Evolutionary conservation across 2,888 invertebrate species (phyloP).

Genomic region (Sycophila texana): DNA sequence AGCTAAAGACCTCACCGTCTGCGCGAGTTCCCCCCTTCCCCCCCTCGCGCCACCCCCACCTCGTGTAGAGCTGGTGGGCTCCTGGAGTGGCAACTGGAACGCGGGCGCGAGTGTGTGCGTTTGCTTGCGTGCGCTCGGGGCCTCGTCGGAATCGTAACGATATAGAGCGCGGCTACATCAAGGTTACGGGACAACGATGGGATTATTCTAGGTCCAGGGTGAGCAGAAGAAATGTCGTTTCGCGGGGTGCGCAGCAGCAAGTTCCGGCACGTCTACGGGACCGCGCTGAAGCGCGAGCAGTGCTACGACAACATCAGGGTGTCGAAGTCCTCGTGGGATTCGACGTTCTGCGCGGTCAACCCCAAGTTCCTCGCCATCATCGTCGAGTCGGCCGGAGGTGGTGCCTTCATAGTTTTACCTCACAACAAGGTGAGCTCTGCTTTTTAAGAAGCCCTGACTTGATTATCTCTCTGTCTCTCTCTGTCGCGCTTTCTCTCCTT

Average conservation of each 20-base stretch:
- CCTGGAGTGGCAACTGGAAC: constrained; percentile 31
- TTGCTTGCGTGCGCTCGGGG: background rate
- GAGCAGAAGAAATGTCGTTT: constrained; percentile 86
- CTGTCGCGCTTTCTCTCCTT: background rate
- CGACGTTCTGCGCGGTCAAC: constrained; percentile 98
- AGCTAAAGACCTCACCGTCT: background rate
- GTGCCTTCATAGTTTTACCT: constrained; percentile 95
- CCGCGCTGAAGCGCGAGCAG: constrained; percentile 94
- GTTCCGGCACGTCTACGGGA: constrained; percentile 97
- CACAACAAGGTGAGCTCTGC: constrained; percentile 86
- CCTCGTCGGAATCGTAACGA: background rate
- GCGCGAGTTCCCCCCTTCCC: background rate
- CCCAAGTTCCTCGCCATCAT: constrained; percentile 98
- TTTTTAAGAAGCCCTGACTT: background rate
- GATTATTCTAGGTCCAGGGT: constrained; percentile 56
- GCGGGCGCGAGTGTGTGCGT: constrained; percentile 9
- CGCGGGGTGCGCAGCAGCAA: constrained; percentile 97
- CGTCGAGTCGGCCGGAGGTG: constrained; percentile 97
- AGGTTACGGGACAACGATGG: constrained; percentile 31
- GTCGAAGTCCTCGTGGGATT: constrained; percentile 98
- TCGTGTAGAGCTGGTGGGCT: background rate
- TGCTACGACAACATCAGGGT: constrained; percentile 98
- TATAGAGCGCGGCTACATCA: no score
- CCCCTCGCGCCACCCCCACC: background rate
- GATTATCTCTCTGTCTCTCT: background rate